Evolutionary conservation across 2,888 invertebrate genomes (phyloP), one percentile per base, ranked within the genome.

Genomic region (Agriopis leucophaearia): DNA sequence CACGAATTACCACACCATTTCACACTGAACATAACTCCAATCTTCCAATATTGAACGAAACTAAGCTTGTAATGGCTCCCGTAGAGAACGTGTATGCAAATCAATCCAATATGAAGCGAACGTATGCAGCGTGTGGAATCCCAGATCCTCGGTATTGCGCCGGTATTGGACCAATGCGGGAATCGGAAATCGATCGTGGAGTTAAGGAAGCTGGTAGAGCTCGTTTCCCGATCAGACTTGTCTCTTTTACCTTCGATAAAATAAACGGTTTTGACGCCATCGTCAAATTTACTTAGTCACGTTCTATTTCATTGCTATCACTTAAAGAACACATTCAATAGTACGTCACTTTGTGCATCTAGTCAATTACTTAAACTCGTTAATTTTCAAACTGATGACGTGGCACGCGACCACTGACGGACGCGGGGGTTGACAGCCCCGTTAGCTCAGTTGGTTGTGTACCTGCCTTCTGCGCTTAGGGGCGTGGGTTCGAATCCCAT

Each of bases 71-170:
- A 57, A 50, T 36, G 18, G 62, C 18, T 60, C 36, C 44, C 60
- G 57, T 18, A 50, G 51, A 38, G 44, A 60, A 47, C 64, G 54
- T 62, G 57, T 66, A 69, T 71, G 65, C 63, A 70, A 70, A 70
- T 69, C 66, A 59, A 58, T 64, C 60, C 64, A 71, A 67, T 69
- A 70, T 58, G 38, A 10, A 44, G 45, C 44, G 36, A 57, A 45
- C 59, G 55, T 67, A 50, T 63, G 58, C 63, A 67, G 56, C 56
- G 47, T 50, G 35, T 40, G 64, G 55, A 66, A 66, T 66, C 16
- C 63, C 16, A 47, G 40, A 16, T 48, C 42, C 7, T 15, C 58
- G 44, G 45, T 48, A 56, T 40, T 54, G 45, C 55, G 44, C 63
- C 40, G 55, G 52, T 61, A 62, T 62, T 57, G 45, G 47, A 27